Conservation (phyloP, 2,797 vertebrate species). For the Halcyon leucocephala region DNA sequence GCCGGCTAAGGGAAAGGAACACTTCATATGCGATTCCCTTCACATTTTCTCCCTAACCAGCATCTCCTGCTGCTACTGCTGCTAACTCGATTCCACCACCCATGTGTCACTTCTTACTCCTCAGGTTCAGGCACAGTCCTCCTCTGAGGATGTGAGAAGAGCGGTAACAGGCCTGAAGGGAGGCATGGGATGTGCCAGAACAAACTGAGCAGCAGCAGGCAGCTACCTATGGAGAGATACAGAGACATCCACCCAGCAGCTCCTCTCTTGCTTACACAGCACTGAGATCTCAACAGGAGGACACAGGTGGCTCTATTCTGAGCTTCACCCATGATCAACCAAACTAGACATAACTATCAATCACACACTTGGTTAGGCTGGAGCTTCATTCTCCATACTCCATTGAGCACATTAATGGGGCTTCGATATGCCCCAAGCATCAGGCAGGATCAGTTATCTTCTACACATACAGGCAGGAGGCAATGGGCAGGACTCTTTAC, state of each 20-base stretch:
- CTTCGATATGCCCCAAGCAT: not conserved
- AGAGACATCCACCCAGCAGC: not conserved
- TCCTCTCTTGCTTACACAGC: fast-evolving
- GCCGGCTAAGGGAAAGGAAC: not conserved
- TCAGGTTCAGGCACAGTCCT: not conserved
- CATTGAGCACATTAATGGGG: not conserved
- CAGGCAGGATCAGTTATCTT: not conserved
- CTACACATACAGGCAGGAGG: not conserved
- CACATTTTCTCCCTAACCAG: not conserved
- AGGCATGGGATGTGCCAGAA: fast-evolving
- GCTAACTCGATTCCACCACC: fast-evolving
- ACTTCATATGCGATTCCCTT: fast-evolving
- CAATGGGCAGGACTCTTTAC: not conserved
- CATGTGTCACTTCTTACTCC: not conserved
- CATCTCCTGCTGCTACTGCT: not conserved
- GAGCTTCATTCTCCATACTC: not conserved
- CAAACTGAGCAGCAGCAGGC: not conserved
- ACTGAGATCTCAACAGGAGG: not conserved
- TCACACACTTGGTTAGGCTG: fast-evolving
- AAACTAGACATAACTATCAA: not conserved
- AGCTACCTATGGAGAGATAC: not conserved
- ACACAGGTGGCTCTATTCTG: not conserved
- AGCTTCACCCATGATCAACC: not conserved
- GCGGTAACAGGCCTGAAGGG: not conserved
- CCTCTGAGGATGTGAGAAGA: not conserved